Evolutionary conservation across 2,888 invertebrate genomes (phyloP), one percentile per base, ranked within the genome.

Genomic region (Conchocele bisecta): DNA sequence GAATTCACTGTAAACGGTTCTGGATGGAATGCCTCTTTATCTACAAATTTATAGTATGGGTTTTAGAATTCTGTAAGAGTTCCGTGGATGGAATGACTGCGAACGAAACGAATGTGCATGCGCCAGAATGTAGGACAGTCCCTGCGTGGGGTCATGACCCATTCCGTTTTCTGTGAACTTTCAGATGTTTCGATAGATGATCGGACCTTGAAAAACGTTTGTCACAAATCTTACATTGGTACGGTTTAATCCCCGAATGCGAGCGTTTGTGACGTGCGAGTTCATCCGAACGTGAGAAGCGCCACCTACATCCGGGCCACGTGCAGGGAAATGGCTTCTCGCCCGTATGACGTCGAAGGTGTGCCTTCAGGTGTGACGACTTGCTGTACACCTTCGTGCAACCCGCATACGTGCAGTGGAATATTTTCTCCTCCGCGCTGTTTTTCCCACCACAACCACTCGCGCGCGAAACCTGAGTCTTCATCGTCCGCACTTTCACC

Each of bases 301-400:
- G 93, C 98, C 98, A 98, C 33, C 94, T 94, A 91, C 98, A 98
- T 44, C 95, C 96, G 3, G 94, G 93, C 93, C 93, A 93, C 13
- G 91, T 91, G 85, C 93, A 93, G 5, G 90, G 91, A 83, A 93
- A 93, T 3, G 93, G 93, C 68, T 93, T 93, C 82, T 93, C 93
- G 0, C 97, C 97, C 1, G 98, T 98, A 90, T 98, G 98, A 0
- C 97, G 96, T 72, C 98, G 93, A 59, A 96, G 95, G 92, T 98
- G 98, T 1, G 98, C 98, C 88, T 98, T 98, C 81, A 98, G 93
- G 92, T 98, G 98, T 11, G 98, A 98, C 48, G 97, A 98, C 91
- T 98, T 98, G 93, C 97, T 98, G 92, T 98, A 98, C 89, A 97
- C 97, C 91, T 98, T 98, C 68, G 95, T 96, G 91, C 98, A 98